Conservation (phyloP, 2,888 invertebrate genomes). For the Amitus sp. region DNA sequence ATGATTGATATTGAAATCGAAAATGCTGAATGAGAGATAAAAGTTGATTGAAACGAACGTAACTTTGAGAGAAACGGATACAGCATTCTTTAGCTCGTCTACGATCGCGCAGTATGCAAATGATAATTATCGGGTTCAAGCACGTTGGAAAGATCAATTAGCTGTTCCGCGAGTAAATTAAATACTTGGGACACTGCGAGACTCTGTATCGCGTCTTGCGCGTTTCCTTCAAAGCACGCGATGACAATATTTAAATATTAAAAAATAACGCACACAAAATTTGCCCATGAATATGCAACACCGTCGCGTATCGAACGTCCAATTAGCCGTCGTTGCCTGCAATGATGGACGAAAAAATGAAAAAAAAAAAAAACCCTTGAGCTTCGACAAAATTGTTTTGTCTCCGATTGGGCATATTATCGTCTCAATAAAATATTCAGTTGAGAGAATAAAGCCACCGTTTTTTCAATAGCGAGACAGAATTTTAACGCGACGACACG, state of each 20-base stretch:
- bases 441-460: too few relatives aligned
- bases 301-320: conserved; percentile 22
- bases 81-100: conserved; percentile 38
- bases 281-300: conserved; percentile 36
- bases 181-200: conserved; percentile 20
- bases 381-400: not conserved
- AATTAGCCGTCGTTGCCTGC: conserved; percentile 7
- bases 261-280: conserved; percentile 26
- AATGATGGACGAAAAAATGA: not conserved
- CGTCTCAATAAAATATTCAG: too few relatives aligned
- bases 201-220: conserved; percentile 22
- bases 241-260: conserved; percentile 13
- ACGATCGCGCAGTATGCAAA: conserved; percentile 55
- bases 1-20: too few relatives aligned
- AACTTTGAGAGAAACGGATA: conserved; percentile 26
- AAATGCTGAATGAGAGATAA: not conserved
- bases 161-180: conserved; percentile 45
- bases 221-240: conserved; percentile 32
- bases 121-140: conserved; percentile 61
- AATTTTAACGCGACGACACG: not conserved
- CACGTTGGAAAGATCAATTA: conserved; percentile 61
- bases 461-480: too few relatives aligned
- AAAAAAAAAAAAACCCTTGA: not conserved
- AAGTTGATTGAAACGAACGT: not conserved
- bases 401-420: too few relatives aligned